phyloP scores from a whole-genome alignment of 2,113 vertebrate species.

The Coptodon rendalli region DNA sequence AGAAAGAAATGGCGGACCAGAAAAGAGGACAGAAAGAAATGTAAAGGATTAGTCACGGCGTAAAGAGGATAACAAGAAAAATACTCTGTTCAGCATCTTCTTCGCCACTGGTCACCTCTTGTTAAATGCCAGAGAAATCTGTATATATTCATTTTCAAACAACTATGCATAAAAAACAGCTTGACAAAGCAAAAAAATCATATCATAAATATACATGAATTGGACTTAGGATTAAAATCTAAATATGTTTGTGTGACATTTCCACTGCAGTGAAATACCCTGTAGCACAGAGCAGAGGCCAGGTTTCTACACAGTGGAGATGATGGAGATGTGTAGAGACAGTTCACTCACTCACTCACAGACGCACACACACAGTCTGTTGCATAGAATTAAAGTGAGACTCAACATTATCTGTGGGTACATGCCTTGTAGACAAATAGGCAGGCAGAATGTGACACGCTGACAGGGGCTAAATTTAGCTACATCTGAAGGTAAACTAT shows the following conservation, averaged over 20 bases:
- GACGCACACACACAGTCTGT: not conserved
- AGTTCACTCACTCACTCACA: not conserved
- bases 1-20: not conserved
- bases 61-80: not conserved
- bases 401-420: not conserved
- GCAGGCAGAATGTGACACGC: not conserved
- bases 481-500: not conserved
- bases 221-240: not conserved
- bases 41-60: not conserved
- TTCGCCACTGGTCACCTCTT: not conserved
- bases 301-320: constrained; percentile 1
- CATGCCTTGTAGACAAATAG: constrained; percentile 18
- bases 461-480: not conserved
- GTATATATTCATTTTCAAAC: not conserved
- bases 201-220: not conserved
- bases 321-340: constrained; percentile 53
- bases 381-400: not conserved
- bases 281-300: constrained; percentile 4
- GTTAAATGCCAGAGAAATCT: not conserved
- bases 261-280: not conserved
- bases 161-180: not conserved
- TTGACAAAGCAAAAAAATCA: not conserved
- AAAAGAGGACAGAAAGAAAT: not conserved
- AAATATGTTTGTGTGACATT: not conserved
- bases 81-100: not conserved